Percentiles rank a stretch among this genome's conserved stretches.
Evolutionary conservation across 2,797 vertebrate species (phyloP).

Genomic region (Liparis tanakae): DNA sequence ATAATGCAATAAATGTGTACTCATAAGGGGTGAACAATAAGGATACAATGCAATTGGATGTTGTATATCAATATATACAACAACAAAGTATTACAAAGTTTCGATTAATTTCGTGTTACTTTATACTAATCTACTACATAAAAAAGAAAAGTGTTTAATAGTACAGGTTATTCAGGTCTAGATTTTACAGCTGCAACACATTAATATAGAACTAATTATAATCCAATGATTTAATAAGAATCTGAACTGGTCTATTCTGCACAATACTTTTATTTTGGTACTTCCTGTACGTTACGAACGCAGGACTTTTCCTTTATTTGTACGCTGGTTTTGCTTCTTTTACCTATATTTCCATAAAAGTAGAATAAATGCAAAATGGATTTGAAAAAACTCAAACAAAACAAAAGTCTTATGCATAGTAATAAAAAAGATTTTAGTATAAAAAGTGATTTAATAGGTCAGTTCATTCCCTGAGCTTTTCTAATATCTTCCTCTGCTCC

Average conservation of each 20-base stretch:
- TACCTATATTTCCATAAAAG: not conserved
- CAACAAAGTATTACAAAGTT: too few species aligned
- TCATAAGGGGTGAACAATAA: too few species aligned
- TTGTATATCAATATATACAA: too few species aligned
- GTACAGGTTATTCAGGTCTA: not conserved
- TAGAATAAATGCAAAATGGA: not conserved
- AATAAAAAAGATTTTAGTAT: not conserved
- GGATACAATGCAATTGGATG: too few species aligned
- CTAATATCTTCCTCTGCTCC: slow-evolving; percentile 38
- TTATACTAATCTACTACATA: not conserved
- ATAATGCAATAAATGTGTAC: too few species aligned
- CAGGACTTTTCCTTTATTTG: not conserved
- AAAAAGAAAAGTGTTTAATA: not conserved
- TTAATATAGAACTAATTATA: too few species aligned
- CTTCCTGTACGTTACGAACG: not conserved
- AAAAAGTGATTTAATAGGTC: slow-evolving; percentile 25
- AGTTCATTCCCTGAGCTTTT: slow-evolving; percentile 21
- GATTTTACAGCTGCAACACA: not conserved
- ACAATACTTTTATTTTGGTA: not conserved
- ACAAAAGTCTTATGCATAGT: not conserved
- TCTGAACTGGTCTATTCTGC: not conserved
- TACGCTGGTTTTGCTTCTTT: too few species aligned
- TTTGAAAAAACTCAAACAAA: not conserved
- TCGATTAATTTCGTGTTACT: not conserved
- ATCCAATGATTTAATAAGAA: not conserved